Evolutionary conservation across 2,888 invertebrate species (phyloP).

Genomic region (Mesorhabditis sp.): DNA sequence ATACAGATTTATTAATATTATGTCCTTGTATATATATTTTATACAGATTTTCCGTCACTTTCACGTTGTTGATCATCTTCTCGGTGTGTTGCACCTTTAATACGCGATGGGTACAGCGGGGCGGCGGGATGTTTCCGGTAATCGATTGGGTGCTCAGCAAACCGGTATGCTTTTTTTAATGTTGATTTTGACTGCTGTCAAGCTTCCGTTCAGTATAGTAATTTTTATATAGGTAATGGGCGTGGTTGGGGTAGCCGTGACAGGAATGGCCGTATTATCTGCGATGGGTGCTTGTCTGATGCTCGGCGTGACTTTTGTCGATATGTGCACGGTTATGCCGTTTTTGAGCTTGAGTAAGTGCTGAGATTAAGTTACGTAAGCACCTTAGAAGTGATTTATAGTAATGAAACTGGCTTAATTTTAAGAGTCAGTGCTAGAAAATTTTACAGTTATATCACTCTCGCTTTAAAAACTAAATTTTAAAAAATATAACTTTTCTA

Average conservation of each 20-base stretch:
- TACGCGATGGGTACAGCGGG: slow-evolving; percentile 27
- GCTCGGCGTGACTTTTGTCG: slow-evolving; percentile 84
- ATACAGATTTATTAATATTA: no score
- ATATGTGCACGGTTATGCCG: slow-evolving; percentile 86
- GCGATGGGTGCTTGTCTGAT: slow-evolving; percentile 87
- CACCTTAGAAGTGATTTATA: no score
- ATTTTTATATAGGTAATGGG: slow-evolving; percentile 22
- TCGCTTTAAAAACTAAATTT: no score
- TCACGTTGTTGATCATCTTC: slow-evolving; percentile 44
- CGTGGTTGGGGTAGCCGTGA: slow-evolving; percentile 37
- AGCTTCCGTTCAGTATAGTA: no score
- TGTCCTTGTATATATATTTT: not conserved
- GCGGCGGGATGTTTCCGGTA: slow-evolving; percentile 64
- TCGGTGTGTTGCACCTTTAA: slow-evolving; percentile 48
- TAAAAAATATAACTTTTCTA: no score
- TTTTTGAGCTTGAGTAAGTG: slow-evolving; percentile 87
- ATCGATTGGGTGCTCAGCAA: slow-evolving; percentile 74
- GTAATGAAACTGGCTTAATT: no score
- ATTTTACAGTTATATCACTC: no score
- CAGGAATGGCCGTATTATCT: slow-evolving; percentile 75
- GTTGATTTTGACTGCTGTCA: no score
- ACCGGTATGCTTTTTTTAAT: not conserved
- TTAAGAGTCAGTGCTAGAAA: no score
- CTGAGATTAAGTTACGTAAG: not conserved
- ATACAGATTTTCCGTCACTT: slow-evolving; percentile 47